Conservation (phyloP, 2,888 invertebrate genomes). For the Nomada goodeniana region DNA sequence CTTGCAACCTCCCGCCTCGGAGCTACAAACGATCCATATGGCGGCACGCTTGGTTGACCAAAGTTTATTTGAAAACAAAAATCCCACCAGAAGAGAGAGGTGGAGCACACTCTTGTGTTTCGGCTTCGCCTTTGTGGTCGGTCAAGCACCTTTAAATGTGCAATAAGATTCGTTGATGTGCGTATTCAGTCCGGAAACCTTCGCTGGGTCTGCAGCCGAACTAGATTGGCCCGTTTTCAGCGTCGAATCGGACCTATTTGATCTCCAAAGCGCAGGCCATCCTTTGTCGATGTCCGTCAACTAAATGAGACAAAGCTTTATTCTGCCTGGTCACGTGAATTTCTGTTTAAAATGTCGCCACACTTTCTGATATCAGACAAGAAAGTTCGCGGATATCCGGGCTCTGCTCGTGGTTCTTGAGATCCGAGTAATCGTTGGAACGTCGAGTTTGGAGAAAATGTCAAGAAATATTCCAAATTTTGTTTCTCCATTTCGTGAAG, state of each 20-base stretch:
- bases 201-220: constrained; percentile 5
- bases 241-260: constrained; percentile 45
- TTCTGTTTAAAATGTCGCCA: constrained; percentile 31
- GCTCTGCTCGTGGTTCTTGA: not conserved
- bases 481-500: no score
- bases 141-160: constrained; percentile 33
- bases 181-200: constrained; percentile 34
- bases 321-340: constrained; percentile 10
- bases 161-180: constrained; percentile 41
- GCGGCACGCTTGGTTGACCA: constrained; percentile 22
- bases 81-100: not conserved
- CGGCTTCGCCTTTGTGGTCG: constrained; percentile 25
- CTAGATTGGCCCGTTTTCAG: constrained; percentile 41
- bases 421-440: not conserved
- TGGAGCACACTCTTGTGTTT: constrained; percentile 8
- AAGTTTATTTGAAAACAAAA: constrained; percentile 33
- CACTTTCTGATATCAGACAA: constrained; percentile 6
- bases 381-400: not conserved
- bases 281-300: constrained; percentile 57
- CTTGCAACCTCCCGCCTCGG: constrained; percentile 14
- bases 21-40: constrained; percentile 12
- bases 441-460: not conserved
- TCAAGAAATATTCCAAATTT: not conserved
- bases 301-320: constrained; percentile 60
- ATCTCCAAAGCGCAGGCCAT: constrained; percentile 54